Percentiles rank a stretch among this genome's conserved stretches.
Evolutionary conservation across 2,888 invertebrate genomes (phyloP).

Genomic region (Cotesia congregata): DNA sequence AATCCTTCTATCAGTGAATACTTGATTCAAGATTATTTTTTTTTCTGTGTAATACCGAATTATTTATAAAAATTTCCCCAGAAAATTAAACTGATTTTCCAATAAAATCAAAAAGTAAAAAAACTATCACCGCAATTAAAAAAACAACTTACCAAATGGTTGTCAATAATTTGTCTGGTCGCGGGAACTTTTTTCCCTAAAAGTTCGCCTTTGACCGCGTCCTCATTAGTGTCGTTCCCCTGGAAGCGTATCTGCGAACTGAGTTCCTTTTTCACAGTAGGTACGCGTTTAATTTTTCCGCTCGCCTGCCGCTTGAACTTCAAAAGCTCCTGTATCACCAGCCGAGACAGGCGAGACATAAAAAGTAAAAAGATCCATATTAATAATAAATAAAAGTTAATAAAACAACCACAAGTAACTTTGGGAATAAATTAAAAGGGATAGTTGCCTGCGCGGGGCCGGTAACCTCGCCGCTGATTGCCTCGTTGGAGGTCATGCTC

Average conservation of each 20-base stretch:
- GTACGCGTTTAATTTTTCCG: conserved; percentile 55
- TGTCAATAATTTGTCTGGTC: conserved; percentile 24
- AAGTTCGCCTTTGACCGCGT: conserved; percentile 26
- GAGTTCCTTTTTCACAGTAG: conserved; percentile 65
- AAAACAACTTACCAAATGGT: conserved; percentile 21
- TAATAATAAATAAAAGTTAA: neutral
- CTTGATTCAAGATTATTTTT: no score
- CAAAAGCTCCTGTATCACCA: conserved; percentile 59
- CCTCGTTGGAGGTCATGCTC: conserved; percentile 56
- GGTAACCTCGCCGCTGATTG: conserved; percentile 44
- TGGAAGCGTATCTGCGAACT: conserved; percentile 64
- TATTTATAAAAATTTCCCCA: neutral
- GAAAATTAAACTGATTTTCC: neutral
- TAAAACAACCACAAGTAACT: neutral
- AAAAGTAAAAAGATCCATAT: neutral
- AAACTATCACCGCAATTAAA: neutral
- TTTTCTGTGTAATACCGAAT: no score
- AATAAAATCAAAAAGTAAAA: neutral
- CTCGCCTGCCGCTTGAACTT: conserved; percentile 55
- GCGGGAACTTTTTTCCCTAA: neutral
- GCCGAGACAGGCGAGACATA: conserved; percentile 21
- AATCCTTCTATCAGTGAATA: no score
- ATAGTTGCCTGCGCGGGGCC: conserved; percentile 11
- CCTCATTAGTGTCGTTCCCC: conserved; percentile 55
- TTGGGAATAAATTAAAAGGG: neutral